Base-by-base conservation (phyloP, 2,888 invertebrate genomes). In the Drosophila nigricruria region DNA sequence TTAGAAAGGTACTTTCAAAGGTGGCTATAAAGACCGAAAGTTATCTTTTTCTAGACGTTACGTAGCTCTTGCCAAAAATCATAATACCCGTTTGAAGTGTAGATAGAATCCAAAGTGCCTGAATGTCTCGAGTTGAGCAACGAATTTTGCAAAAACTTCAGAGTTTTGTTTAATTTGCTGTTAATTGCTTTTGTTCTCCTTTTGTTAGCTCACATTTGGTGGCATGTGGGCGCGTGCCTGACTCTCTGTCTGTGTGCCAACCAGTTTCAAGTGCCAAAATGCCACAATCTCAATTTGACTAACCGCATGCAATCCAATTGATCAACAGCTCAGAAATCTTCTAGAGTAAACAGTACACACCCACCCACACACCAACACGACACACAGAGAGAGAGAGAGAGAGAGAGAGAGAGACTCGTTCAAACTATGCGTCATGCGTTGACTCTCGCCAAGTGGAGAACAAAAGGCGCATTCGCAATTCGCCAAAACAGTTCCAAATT, bases 221-320 rank as follows among this genome's bases (percentile, higher is more conserved):
- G 59, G 74, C 69, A 59, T 69, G 81, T 81, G 66, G 78, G 78
- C 81, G 78, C 69, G 70, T 70, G 77, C 54, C 76, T 25, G 64
- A 38, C 43, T 56, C 59, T 50, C 53, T 43, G 71, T 65, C 63
- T 69, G n/a, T n/a, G n/a, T n/a, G n/a, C n/a, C n/a, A 84, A 89
- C 89, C 82, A 70, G 84, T 80, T 89, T 73, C 54, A 57, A 87
- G 70, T 75, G 67, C 52, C 65, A 58, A 80, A 82, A 66, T 83
- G 70, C 69, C 75, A 72, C 69, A 70, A 65, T 45, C 70, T 23
- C 70, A 84, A 73, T 82, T 83, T 78, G 58, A 65, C 70, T 81
- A 76, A 79, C 69, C 59, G 68, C 76, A 63, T 89, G 85, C 85
- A 89, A 50, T 66, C 34, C 56, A 40, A 32, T 40, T 57, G 69